Percentiles rank a stretch among this genome's conserved stretches.
Evolutionary conservation across 2,888 invertebrate genomes (phyloP).

Genomic region (Lordiphosa andalusiaca): DNA sequence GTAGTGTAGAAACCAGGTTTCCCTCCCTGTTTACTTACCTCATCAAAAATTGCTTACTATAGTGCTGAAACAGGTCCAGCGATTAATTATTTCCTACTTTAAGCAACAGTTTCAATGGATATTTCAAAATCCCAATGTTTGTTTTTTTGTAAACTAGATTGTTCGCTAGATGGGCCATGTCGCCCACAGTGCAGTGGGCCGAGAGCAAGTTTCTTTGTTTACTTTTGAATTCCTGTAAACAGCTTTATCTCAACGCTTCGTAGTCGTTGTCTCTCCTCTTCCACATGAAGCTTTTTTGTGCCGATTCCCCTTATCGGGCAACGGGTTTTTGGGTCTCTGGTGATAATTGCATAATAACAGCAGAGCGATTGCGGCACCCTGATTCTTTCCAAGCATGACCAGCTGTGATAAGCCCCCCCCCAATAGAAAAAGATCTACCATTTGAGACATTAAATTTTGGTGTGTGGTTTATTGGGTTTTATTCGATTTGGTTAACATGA

Average conservation of each 20-base stretch:
- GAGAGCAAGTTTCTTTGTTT: constrained; percentile 36
- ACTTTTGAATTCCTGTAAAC: constrained; percentile 73
- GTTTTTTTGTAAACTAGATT: too few relatives aligned
- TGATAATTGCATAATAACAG: constrained; percentile 53
- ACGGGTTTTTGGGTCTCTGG: constrained; percentile 18
- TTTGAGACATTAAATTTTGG: constrained; percentile 14
- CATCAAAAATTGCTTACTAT: too few relatives aligned
- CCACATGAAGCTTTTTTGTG: constrained; percentile 44
- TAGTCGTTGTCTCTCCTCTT: constrained; percentile 48
- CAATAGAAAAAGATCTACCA: background rate
- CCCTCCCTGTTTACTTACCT: too few relatives aligned
- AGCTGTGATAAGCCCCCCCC: constrained; percentile 35
- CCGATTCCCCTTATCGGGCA: constrained; percentile 55
- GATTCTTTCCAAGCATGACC: constrained; percentile 27
- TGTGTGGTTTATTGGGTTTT: constrained; percentile 42
- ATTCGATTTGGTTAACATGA: constrained; percentile 58
- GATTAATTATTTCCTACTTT: too few relatives aligned
- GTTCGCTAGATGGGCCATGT: too few relatives aligned
- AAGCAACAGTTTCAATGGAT: too few relatives aligned
- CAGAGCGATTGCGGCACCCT: constrained; percentile 29
- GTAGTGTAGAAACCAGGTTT: too few relatives aligned
- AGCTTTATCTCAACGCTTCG: constrained; percentile 66
- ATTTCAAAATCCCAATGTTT: too few relatives aligned
- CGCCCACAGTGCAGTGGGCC: constrained; percentile 6
- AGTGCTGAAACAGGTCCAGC: too few relatives aligned